Evolutionary conservation across 2,797 vertebrate genomes (phyloP), one percentile per base, ranked within the genome.

Genomic region (Artibeus jamaicensis): DNA sequence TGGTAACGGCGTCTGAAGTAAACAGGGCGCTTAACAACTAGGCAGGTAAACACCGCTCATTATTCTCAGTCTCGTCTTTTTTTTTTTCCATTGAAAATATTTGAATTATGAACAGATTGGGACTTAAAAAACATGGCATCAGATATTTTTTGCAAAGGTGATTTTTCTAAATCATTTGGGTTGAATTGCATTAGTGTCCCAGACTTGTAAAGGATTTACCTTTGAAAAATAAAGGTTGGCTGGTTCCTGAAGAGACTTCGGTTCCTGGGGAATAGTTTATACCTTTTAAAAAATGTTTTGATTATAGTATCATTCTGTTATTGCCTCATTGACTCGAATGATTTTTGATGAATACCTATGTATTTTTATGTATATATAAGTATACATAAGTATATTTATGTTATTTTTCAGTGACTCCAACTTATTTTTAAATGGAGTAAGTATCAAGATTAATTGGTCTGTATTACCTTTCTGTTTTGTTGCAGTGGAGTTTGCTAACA

Each of bases 11-110:
- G 57, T 95, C 96, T 96, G 86, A 94, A 96, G 92, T 94, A 92
- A 97, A 97, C 88, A 96, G 91, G 53, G 67, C 92, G 91, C 95
- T 94, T 96, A 96, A 95, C 84, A 95, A 96, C 77, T 50, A 92
- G 93, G 48, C 71, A 96, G 78, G 9, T 55, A 82, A 84, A 68
- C 26, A 3, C 22, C 83, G 84, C 85, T 84, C 73, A 96, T 96
- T 79, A 91, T 94, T 93, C 29, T 32, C 8, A 44, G 37, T 11
- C 62, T 7, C 15, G 16, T n/a, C 9, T 4, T 37, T 6, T 1
- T 26, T 26, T n/a, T 70, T 11, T 6, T 19, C 5, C 46, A 76
- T 71, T 15, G 3, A 62, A 83, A 88, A 26, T 42, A 84, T 94
- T 73, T 90, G 46, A 73, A 68, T 96, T 32, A 78, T 55, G 39